These are phyloP conservation scores for Tipula vernalis DNA, from an alignment of 2,888 invertebrate genomes.

Conservation along the genomic window DNA sequence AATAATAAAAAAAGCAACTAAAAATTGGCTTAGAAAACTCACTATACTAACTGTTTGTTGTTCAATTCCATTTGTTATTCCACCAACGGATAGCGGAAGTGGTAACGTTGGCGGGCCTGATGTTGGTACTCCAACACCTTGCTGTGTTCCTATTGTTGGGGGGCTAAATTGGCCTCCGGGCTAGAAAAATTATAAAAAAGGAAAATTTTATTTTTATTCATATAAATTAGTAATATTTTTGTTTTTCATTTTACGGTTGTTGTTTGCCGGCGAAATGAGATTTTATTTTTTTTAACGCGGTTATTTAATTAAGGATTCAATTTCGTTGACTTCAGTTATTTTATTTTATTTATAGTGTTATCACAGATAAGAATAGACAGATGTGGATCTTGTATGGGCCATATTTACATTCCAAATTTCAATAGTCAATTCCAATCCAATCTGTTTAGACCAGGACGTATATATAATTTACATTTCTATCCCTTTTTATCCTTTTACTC, in stretches of 20 bases:
- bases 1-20: not conserved
- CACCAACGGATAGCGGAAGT: slow-evolving; percentile 17
- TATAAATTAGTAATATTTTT: not conserved
- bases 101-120: slow-evolving; percentile 17
- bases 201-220: not conserved
- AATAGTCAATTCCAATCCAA: no score
- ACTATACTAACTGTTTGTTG: slow-evolving; percentile 33
- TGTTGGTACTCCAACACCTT: slow-evolving; percentile 19
- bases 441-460: no score
- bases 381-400: no score
- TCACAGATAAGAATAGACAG: no score
- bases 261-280: slow-evolving; percentile 15
- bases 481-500: no score
- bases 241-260: slow-evolving; percentile 16
- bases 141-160: slow-evolving; percentile 16
- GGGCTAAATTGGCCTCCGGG: slow-evolving; percentile 18
- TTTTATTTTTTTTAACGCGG: no score
- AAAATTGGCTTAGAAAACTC: slow-evolving; percentile 22
- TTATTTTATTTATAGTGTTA: no score
- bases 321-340: no score
- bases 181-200: slow-evolving; percentile 8
- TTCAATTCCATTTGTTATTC: slow-evolving; percentile 25
- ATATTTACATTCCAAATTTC: no score
- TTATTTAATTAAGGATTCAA: no score
- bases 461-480: no score